Evolutionary conservation across 2,797 vertebrate genomes (phyloP).

Genomic region (Gallinago stenura): DNA sequence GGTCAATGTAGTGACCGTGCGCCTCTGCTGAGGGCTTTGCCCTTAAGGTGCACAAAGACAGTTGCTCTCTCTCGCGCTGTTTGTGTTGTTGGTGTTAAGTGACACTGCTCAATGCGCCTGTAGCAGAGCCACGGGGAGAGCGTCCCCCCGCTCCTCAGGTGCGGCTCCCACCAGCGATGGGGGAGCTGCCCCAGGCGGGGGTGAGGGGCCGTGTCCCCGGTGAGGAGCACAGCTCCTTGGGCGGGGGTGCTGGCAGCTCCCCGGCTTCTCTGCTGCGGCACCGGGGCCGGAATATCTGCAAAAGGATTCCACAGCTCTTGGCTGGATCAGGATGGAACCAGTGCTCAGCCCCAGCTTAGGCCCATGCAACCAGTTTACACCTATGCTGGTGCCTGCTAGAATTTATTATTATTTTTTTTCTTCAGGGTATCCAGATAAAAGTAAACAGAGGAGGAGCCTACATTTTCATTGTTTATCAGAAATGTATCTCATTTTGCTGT

Average conservation of each 20-base stretch:
- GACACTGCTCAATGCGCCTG: conserved; percentile 36
- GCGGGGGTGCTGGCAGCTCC: conserved; percentile 12
- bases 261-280: background rate
- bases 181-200: background rate
- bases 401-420: background rate
- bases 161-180: background rate
- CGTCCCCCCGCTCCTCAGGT: background rate
- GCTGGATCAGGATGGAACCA: conserved; percentile 46
- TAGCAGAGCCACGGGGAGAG: conserved; percentile 9
- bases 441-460: conserved; percentile 69
- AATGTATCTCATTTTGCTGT: conserved; percentile 86
- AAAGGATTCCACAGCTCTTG: conserved; percentile 35
- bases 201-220: too few relatives aligned
- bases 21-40: background rate
- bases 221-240: background rate
- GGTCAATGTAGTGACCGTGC: background rate
- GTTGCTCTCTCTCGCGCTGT: background rate
- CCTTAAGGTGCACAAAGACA: background rate
- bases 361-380: conserved; percentile 30
- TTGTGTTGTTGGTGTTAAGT: background rate
- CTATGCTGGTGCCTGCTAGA: conserved; percentile 8
- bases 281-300: background rate
- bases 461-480: conserved; percentile 79
- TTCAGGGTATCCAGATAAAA: conserved; percentile 66
- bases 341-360: conserved; percentile 28